phyloP scores from a whole-genome alignment of 1,140 invertebrate species.

The Laupala kohalensis region DNA sequence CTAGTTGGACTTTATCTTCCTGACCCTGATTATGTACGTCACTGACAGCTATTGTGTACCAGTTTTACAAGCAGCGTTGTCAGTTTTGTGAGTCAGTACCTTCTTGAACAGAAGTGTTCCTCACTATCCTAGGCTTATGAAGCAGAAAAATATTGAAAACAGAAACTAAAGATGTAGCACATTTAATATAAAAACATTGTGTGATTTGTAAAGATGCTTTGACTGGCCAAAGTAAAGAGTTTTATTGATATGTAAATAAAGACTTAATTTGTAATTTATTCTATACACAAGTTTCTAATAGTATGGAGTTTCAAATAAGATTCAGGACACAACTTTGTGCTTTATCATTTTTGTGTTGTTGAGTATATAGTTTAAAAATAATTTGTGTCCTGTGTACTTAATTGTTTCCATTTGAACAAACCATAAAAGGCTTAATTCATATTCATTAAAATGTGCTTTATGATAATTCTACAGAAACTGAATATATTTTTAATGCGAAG shows the following conservation, averaged over 20 bases:
- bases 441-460: too few relatives aligned
- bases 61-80: not conserved
- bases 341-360: too few relatives aligned
- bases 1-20: slow-evolving; percentile 35
- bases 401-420: too few relatives aligned
- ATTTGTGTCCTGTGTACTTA: too few relatives aligned
- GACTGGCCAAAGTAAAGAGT: not conserved
- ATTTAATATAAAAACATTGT: not conserved
- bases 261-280: not conserved
- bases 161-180: not conserved
- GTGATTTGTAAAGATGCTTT: not conserved
- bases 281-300: too few relatives aligned
- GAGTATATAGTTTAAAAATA: too few relatives aligned
- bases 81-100: not conserved
- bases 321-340: too few relatives aligned
- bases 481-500: too few relatives aligned
- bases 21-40: slow-evolving; percentile 30
- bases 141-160: not conserved
- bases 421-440: too few relatives aligned
- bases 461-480: too few relatives aligned
- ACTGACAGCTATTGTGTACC: slow-evolving; percentile 9
- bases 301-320: too few relatives aligned
- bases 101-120: not conserved
- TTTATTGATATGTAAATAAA: not conserved
- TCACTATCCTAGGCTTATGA: not conserved